Percentiles rank a stretch among this genome's conserved stretches.
Evolutionary conservation across 30 jellyfish, hydroid and myxozoan genomes (phyloP).

Genomic region (Hydractinia echinata): DNA sequence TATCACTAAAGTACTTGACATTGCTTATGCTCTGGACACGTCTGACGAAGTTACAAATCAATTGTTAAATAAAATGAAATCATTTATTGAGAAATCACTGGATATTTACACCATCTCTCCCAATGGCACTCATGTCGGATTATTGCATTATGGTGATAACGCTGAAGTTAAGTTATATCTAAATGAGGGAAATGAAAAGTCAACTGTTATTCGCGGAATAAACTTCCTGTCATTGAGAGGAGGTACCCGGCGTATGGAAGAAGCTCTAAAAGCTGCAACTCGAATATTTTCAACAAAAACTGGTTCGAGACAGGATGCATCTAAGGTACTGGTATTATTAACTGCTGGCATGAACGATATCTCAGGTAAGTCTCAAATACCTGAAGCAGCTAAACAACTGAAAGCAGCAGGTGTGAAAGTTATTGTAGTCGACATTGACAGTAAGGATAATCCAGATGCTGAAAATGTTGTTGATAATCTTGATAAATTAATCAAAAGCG

Average conservation of each 20-base stretch:
- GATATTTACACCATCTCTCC: neutral
- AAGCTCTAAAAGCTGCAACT: conserved; percentile 37
- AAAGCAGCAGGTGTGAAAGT: conserved; percentile 46
- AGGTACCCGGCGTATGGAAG: conserved; percentile 59
- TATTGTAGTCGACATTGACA: conserved; percentile 54
- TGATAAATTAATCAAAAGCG: conserved; percentile 19
- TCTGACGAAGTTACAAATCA: conserved; percentile 21
- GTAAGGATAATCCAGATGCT: conserved; percentile 43
- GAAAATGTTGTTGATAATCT: conserved; percentile 8
- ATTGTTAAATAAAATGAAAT: neutral
- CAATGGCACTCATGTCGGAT: conserved; percentile 49
- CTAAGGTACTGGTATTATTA: conserved; percentile 44
- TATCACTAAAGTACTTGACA: conserved; percentile 19
- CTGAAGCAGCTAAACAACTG: conserved; percentile 44
- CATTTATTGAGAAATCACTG: neutral
- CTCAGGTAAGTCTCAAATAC: conserved; percentile 42
- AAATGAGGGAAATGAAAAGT: conserved; percentile 16
- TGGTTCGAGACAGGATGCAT: conserved; percentile 30
- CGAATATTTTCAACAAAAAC: conserved; percentile 25
- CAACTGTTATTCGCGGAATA: neutral
- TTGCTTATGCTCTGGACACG: conserved; percentile 40
- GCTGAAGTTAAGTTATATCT: conserved; percentile 42
- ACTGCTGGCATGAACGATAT: conserved; percentile 61
- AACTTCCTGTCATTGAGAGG: conserved; percentile 14
- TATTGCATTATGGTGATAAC: conserved; percentile 45